Conservation (phyloP, 1,140 invertebrate species). For the Orchestia grillus region DNA sequence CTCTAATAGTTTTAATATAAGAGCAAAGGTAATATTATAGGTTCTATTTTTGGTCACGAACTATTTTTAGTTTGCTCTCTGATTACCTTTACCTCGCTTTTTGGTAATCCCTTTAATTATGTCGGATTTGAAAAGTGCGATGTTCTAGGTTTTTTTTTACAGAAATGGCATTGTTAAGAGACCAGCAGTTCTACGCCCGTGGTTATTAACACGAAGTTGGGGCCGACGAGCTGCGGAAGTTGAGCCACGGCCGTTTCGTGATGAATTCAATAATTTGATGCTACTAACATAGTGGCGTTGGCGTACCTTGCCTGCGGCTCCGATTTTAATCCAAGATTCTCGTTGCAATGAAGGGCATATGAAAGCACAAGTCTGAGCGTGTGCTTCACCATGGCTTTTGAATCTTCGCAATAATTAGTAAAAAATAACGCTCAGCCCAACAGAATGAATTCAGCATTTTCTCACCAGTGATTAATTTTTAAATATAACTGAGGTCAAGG, state of each 20-base stretch:
- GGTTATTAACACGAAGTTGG: background rate
- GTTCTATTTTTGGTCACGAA: background rate
- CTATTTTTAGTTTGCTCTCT: background rate
- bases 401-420: background rate
- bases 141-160: background rate
- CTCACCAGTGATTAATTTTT: background rate
- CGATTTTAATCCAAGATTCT: background rate
- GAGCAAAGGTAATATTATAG: background rate
- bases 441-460: background rate
- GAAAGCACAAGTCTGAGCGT: background rate
- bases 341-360: background rate
- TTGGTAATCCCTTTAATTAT: background rate
- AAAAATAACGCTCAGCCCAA: background rate
- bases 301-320: no score
- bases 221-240: background rate
- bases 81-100: background rate
- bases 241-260: background rate
- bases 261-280: background rate
- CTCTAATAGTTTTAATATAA: background rate
- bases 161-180: background rate
- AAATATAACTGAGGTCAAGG: background rate
- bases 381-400: background rate
- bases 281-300: no score
- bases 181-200: background rate
- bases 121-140: background rate